Base-by-base conservation (phyloP, 2,797 vertebrate genomes). In the Pseudochirops cupreus region DNA sequence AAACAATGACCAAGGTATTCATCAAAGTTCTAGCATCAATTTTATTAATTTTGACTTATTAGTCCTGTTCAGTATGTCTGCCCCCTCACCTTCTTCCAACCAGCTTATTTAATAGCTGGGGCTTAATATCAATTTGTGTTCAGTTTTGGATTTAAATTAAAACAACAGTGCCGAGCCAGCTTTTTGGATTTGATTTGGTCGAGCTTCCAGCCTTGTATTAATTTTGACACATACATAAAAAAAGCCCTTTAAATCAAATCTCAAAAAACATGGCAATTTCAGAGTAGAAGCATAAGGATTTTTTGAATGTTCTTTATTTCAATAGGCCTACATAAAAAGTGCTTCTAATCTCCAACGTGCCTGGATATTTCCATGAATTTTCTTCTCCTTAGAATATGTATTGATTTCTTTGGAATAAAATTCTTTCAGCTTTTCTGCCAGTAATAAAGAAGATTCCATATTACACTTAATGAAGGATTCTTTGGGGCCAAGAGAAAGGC, bases 391-490 rank as follows among this genome's bases (percentile, higher is more conserved):
- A 95, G 89, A 97, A 96, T 97, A 94, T 94, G 52, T 94, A 95
- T 91, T 95, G 90, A 96, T 97, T 96, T 91, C 94, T 93, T 93
- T 96, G 90, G n/a, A 96, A 94, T 95, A 96, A 26, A 95, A 82
- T 96, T 96, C 91, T 87, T 87, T 95, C 54, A 95, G 91, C 92
- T 95, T 96, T 97, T 97, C 93, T 97, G 54, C 59, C 56, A 97
- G 52, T 57, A 94, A 93, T 94, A 97, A 96, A 96, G 46, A 56
- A 87, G 58, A 94, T 93, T 95, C 82, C 96, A 89, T 56, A 96
- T 96, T 96, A 94, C 97, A 95, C 96, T 97, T 97, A 93, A 93
- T 92, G 97, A 94, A 96, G 91, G 90, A 93, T 93, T 97, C 96
- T 53, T 33, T 54, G 67, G 2, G 58, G 7, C 58, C 92, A 50